A percentile compares a stretch with the other conserved stretches of the same genome.
Evolutionary conservation across 2,888 invertebrate genomes (phyloP).

Genomic region (Agriopis aurantiaria): DNA sequence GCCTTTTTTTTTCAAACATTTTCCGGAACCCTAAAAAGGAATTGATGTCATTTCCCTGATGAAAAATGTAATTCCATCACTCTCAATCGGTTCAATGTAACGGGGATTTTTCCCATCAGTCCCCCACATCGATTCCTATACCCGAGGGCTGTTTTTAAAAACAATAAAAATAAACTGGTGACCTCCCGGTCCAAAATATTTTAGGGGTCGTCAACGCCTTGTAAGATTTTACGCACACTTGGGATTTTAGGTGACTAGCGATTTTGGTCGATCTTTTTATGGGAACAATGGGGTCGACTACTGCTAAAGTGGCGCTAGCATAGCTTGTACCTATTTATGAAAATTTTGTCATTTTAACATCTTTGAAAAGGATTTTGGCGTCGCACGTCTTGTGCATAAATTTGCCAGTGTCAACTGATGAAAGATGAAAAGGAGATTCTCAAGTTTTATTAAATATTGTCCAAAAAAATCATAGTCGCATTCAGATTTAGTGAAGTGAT

Average conservation of each 20-base stretch:
- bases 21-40: slow-evolving; percentile 15
- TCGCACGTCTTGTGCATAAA: too few relatives aligned
- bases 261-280: background rate
- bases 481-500: too few relatives aligned
- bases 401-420: too few relatives aligned
- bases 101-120: slow-evolving; percentile 25
- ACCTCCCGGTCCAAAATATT: slow-evolving; percentile 28
- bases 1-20: background rate
- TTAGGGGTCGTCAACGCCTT: slow-evolving; percentile 21
- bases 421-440: too few relatives aligned
- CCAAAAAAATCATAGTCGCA: too few relatives aligned
- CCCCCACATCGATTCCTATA: slow-evolving; percentile 25
- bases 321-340: too few relatives aligned
- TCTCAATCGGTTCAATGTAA: slow-evolving; percentile 21
- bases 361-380: too few relatives aligned
- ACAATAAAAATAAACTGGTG: slow-evolving; percentile 37
- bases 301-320: too few relatives aligned
- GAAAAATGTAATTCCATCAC: slow-evolving; percentile 27
- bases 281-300: too few relatives aligned
- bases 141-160: slow-evolving; percentile 34
- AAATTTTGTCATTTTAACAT: too few relatives aligned
- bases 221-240: slow-evolving; percentile 1
- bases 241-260: background rate
- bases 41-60: slow-evolving; percentile 29
- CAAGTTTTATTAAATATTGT: too few relatives aligned